phyloP scores from a whole-genome alignment of 1,140 invertebrate species.

The Orchestia grillus region DNA sequence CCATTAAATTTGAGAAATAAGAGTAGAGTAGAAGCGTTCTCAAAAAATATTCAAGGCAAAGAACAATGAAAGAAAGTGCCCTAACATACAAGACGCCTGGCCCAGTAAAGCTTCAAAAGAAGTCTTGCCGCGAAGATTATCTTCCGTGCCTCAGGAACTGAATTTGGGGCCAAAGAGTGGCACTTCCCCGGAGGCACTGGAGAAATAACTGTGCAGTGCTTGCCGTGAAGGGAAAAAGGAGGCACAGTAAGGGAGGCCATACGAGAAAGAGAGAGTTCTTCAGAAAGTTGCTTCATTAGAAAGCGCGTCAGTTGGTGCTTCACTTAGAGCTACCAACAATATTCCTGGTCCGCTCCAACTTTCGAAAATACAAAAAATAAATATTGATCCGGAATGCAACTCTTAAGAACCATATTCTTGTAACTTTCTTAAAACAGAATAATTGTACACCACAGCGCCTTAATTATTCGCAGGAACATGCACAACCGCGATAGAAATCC shows the following conservation, averaged over 20 bases:
- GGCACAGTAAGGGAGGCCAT: not conserved
- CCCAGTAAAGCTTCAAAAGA: not conserved
- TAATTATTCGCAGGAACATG: not conserved
- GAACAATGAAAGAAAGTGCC: not conserved
- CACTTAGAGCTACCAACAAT: constrained; percentile 30
- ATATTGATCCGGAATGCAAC: not conserved
- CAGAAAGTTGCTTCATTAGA: constrained; percentile 43
- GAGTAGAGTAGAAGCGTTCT: no score
- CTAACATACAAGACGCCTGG: not conserved
- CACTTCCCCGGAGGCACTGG: not conserved
- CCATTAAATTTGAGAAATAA: not conserved
- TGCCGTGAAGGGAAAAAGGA: not conserved
- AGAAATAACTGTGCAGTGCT: not conserved
- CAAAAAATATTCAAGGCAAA: not conserved
- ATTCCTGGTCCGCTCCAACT: not conserved
- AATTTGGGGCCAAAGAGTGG: not conserved
- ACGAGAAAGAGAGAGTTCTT: constrained; percentile 19
- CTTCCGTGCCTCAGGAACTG: not conserved
- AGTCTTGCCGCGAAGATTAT: not conserved
- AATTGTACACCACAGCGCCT: not conserved
- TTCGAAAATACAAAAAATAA: not conserved
- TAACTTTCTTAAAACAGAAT: not conserved
- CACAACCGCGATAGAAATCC: not conserved
- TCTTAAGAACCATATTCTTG: not conserved
- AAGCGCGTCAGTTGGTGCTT: constrained; percentile 54